phyloP scores from a whole-genome alignment of 1,140 invertebrate genomes.

The Heliothis subflexa region DNA sequence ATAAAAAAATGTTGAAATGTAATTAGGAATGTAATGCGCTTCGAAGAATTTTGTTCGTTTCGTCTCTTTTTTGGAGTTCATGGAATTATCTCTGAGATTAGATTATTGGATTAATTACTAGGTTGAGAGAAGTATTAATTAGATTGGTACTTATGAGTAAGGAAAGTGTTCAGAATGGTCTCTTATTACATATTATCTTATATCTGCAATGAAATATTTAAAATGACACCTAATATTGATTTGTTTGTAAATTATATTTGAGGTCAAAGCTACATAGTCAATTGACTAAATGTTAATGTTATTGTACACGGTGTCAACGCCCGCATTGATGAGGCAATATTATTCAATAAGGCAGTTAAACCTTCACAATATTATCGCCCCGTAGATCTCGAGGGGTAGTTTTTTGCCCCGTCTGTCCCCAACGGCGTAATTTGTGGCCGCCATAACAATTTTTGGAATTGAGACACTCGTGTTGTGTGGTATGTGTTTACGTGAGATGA shows the following conservation, averaged over 20 bases:
- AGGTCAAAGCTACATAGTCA: background rate
- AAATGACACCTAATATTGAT: no score
- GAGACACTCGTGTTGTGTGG: conserved; percentile 21
- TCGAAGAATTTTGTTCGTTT: conserved; percentile 43
- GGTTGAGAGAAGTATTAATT: background rate
- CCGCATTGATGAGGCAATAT: conserved; percentile 27
- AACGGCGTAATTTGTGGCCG: conserved; percentile 32
- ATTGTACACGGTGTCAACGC: conserved; percentile 38
- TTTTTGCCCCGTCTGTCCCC: conserved; percentile 34
- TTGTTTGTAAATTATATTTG: background rate
- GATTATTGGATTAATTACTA: conserved; percentile 20
- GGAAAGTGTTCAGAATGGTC: no score
- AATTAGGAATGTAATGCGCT: conserved; percentile 52
- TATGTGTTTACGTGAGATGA: conserved; percentile 21
- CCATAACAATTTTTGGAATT: conserved; percentile 44
- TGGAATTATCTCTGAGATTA: conserved; percentile 12
- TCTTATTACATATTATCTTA: no score
- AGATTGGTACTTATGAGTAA: background rate
- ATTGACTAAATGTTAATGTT: conserved; percentile 16
- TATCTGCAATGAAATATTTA: no score
- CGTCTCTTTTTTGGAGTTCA: conserved; percentile 35
- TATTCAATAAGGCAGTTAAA: conserved; percentile 29
- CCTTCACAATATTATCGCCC: conserved; percentile 38
- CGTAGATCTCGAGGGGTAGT: conserved; percentile 43
- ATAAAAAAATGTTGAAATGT: conserved; percentile 50